A percentile compares a stretch with the other conserved stretches of the same genome.
phyloP scores from a whole-genome alignment of 2,888 invertebrate genomes.

The Cryptophagus acutangulus region DNA sequence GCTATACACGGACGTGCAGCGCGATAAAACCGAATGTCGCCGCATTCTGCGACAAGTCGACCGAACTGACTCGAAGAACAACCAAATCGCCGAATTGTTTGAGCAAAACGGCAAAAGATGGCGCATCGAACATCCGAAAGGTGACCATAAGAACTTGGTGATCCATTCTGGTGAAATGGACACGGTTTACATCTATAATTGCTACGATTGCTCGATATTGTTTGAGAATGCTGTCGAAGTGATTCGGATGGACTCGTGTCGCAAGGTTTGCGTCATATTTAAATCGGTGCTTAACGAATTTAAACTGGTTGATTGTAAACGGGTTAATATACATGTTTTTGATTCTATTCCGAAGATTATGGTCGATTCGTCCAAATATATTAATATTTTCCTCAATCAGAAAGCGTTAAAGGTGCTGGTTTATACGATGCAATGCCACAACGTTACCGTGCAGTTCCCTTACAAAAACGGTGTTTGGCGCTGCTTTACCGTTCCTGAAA shows the following conservation, averaged over 20 bases:
- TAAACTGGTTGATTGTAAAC: conserved; percentile 11
- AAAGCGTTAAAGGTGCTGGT: conserved; percentile 12
- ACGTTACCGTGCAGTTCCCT: conserved; percentile 12
- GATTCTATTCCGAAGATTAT: conserved; percentile 13
- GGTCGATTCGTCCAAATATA: conserved; percentile 8
- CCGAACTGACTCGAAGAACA: background rate
- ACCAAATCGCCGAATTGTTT: conserved; percentile 5
- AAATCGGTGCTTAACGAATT: conserved; percentile 11
- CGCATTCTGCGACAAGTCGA: conserved; percentile 15
- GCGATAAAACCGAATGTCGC: conserved; percentile 25
- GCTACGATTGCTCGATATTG: conserved; percentile 16
- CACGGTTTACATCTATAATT: conserved; percentile 15
- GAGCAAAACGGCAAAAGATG: conserved; percentile 14
- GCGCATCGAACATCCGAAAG: conserved; percentile 15
- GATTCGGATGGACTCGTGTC: conserved; percentile 15
- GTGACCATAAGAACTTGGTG: conserved; percentile 12
- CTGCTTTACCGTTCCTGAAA: conserved; percentile 12
- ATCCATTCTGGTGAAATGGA: conserved; percentile 13
- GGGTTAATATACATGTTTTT: conserved; percentile 14
- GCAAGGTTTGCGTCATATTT: conserved; percentile 13
- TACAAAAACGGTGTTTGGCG: conserved; percentile 13
- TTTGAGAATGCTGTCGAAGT: conserved; percentile 15
- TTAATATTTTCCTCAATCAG: conserved; percentile 13
- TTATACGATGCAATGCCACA: conserved; percentile 8
- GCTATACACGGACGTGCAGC: conserved; percentile 23